phyloP scores from a whole-genome alignment of 2,797 vertebrate genomes.

The Tiaroga cobitis region DNA sequence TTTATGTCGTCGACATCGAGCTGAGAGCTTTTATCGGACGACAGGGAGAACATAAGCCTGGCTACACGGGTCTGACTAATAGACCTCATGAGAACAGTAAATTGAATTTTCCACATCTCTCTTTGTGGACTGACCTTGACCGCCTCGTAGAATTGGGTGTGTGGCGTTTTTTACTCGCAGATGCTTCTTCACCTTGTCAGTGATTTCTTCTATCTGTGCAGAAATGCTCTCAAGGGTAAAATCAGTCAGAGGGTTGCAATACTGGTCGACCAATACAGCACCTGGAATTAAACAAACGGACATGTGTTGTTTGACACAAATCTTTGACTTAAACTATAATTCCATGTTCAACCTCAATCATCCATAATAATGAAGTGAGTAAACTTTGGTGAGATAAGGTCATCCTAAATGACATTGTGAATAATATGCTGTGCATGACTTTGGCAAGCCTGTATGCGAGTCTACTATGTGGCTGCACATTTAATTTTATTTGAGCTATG shows the following conservation, averaged over 20 bases:
- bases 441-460: neutral
- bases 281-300: slow-evolving; percentile 73
- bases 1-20: neutral
- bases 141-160: slow-evolving; percentile 87
- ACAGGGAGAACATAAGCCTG: neutral
- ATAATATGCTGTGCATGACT: neutral
- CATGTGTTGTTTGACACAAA: neutral
- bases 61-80: slow-evolving; percentile 5
- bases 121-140: slow-evolving; percentile 79
- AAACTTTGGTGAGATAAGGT: neutral
- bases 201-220: slow-evolving; percentile 86
- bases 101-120: slow-evolving; percentile 9
- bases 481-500: neutral
- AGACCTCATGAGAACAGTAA: neutral
- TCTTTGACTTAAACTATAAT: neutral
- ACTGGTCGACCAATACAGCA: slow-evolving; percentile 93
- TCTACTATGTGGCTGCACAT: neutral
- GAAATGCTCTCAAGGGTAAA: slow-evolving; percentile 85
- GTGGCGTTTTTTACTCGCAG: slow-evolving; percentile 85
- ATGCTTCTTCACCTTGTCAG: slow-evolving; percentile 88
- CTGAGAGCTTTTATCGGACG: slow-evolving; percentile 1
- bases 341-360: neutral
- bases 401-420: neutral
- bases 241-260: slow-evolving; percentile 94
- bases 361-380: neutral